Evolutionary conservation across 2,888 invertebrate genomes (phyloP), one percentile per base, ranked within the genome.

Genomic region (Cotesia congregata): DNA sequence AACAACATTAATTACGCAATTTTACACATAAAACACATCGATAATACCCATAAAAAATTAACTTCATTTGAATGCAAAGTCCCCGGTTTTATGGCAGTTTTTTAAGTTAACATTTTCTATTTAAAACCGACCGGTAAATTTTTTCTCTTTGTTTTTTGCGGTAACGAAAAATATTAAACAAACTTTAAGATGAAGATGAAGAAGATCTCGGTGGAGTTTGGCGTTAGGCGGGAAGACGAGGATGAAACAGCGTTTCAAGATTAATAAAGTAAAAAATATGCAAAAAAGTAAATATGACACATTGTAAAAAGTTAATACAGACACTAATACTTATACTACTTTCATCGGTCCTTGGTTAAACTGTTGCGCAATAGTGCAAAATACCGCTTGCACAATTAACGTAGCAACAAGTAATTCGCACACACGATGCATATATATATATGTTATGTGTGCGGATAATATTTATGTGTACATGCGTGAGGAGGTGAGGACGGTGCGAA

Each of bases 341-440:
- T 76, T 74, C 76, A 77, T 77, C 72, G 73, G 74, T 70, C 74
- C 61, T 69, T 74, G 70, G 17, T 38, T 76, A 60, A 39, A 75
- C 79, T 77, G 73, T 80, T 79, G 74, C 76, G 76, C 78, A 81
- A 81, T 79, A 77, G 77, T 77, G 77, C 77, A 77, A 79, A 79
- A 78, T 78, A 76, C 75, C 38, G 62, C 65, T 72, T 76, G 60
- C 40, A 76, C 76, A 76, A 76, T 76, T 76, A 76, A 72, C 76
- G 72, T 72, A 65, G 67, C 41, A 64, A 39, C 72, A 59, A 72
- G 76, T 67, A 72, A 76, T 76, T 76, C 76, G 67, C 76, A 76
- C 72, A 65, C 5, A 50, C 67, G 71, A 40, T 40, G 72, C 67
- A 62, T 50, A 50, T 50, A 50, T 50, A 50, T 50, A 50, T 12